Evolutionary conservation across 2,888 invertebrate genomes (phyloP), one percentile per base, ranked within the genome.

Genomic region (Eristalis intricaria): DNA sequence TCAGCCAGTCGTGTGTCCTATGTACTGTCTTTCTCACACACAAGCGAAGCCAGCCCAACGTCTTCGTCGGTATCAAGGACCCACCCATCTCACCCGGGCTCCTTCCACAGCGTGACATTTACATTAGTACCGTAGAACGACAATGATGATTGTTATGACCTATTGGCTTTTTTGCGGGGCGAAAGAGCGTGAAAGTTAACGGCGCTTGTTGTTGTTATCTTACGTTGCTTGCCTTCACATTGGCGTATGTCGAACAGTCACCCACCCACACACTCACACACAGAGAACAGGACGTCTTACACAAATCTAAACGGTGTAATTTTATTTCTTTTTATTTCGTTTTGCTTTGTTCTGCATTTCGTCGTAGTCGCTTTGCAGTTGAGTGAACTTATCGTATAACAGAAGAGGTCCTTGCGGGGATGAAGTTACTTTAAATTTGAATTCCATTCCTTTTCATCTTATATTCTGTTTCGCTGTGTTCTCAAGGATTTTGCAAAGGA

Each of bases 121-220:
- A 78, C 82, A 82, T 86, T 75, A 86, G 82, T 82, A 60, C 56
- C 86, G 82, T 74, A 78, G 82, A 78, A 74, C 74, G 78, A 82
- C 69, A 82, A 86, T 86, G 78, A 71, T 86, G 82, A 86, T 82
- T 86, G 86, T 77, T 85, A 87, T 79, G 79, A 75, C 83, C 79
- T 83, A 87, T 83, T 79, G 86, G 66, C 75, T 83, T 79, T 61
- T 79, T 75, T 79, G 70, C 43, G 40, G 63, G 81, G 81, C 75
- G 81, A 81, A 68, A 50, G 68, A 43, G 68, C 68, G 68, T 68
- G 66, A 66, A 66, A 66, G 66, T 66, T 66, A 66, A 66, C 66
- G 40, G 66, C 38, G 40, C 40, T 26, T 40, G 68, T 50, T 50
- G 68, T 68, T 68, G 50, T 66, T 38, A 66, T 40, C 40, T 23